Percentiles rank a stretch among this genome's conserved stretches.
Evolutionary conservation across 2,797 vertebrate species (phyloP).

Genomic region (Dipus sagitta): DNA sequence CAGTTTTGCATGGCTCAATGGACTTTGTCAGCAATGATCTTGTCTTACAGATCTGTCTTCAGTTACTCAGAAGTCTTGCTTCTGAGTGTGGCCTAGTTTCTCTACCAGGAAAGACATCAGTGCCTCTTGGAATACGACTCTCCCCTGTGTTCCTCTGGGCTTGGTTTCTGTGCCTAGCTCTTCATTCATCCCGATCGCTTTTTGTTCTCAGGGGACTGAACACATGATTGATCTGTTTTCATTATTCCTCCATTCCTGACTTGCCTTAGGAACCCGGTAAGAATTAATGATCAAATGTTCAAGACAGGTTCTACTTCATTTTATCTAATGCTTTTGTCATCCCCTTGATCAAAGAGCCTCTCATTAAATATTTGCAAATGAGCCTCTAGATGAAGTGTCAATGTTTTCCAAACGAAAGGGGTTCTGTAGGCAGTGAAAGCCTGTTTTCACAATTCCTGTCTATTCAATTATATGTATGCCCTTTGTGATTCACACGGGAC

Average conservation of each 20-base stretch:
- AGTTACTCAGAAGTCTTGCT: background rate
- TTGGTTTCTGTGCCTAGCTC: background rate
- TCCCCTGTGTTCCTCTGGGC: background rate
- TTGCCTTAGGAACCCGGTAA: constrained; percentile 31
- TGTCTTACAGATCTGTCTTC: background rate
- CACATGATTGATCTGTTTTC: background rate
- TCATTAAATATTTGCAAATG: constrained; percentile 48
- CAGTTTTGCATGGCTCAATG: background rate
- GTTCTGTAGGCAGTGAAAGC: background rate
- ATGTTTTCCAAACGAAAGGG: background rate
- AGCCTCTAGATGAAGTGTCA: background rate
- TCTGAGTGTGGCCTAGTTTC: background rate
- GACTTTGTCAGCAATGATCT: background rate
- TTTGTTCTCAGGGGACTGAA: background rate
- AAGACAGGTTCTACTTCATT: constrained; percentile 11
- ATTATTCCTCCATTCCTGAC: background rate
- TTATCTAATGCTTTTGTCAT: constrained; percentile 38
- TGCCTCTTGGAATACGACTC: background rate
- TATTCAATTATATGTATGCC: background rate
- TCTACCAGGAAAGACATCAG: background rate
- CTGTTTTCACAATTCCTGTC: background rate
- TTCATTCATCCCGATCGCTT: background rate
- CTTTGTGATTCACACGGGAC: background rate
- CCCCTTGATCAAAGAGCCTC: background rate
- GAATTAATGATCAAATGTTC: constrained; percentile 28